These are phyloP conservation scores for Nematopogon swammerdamellus DNA, from an alignment of 2,888 invertebrate genomes.

Conservation along the genomic window DNA sequence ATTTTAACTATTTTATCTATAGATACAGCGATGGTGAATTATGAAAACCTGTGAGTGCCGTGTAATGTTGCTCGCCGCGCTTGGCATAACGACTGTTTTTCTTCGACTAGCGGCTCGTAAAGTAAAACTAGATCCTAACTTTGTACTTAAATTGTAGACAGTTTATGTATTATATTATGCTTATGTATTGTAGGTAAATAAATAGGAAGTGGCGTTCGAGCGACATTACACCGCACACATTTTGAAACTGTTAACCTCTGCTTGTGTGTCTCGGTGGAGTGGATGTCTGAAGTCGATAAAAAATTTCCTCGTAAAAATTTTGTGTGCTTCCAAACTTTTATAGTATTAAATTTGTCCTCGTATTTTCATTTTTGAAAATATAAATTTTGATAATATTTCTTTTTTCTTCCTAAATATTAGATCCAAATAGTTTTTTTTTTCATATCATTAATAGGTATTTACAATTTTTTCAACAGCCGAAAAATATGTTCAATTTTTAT, in stretches of 20 bases:
- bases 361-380: constrained; percentile 57
- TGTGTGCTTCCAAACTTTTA: constrained; percentile 52
- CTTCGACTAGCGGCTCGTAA: no score
- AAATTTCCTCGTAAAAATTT: constrained; percentile 40
- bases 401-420: constrained; percentile 56
- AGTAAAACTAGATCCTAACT: no score
- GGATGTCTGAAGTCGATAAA: constrained; percentile 43
- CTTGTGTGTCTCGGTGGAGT: constrained; percentile 40
- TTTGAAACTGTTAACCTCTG: constrained; percentile 48
- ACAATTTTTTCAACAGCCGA: constrained; percentile 57
- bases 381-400: constrained; percentile 58
- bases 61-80: constrained; percentile 33
- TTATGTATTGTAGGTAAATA: no score
- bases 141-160: no score
- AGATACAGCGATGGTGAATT: constrained; percentile 36
- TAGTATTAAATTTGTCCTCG: constrained; percentile 52
- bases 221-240: constrained; percentile 45
- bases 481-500: constrained; percentile 58
- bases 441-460: constrained; percentile 57
- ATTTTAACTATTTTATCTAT: constrained; percentile 48
- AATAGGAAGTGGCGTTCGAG: no score
- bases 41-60: constrained; percentile 52
- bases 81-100: no score
- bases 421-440: constrained; percentile 52
- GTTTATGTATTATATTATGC: no score